Percentiles rank a stretch among this genome's conserved stretches.
Conservation (phyloP, 1,140 invertebrate species). For the Drosophila baimaii region DNA sequence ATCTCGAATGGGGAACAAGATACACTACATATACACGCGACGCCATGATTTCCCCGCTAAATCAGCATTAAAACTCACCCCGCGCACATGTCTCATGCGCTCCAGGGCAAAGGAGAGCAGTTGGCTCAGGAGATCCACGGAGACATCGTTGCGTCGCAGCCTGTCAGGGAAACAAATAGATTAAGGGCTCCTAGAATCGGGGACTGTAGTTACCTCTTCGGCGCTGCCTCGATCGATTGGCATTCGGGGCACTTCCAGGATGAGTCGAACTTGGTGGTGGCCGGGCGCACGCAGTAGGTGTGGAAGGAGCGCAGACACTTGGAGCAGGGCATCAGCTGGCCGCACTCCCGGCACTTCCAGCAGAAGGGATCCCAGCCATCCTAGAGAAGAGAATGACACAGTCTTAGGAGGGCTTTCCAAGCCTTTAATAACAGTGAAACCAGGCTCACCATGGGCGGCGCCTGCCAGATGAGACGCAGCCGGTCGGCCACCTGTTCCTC, state of each 20-base stretch:
- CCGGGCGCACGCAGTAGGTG: slow-evolving; percentile 89
- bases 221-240: slow-evolving; percentile 90
- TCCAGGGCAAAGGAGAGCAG: slow-evolving; percentile 74
- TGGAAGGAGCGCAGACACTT: slow-evolving; percentile 95
- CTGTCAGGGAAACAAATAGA: slow-evolving; percentile 31
- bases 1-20: slow-evolving; percentile 33
- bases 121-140: slow-evolving; percentile 75
- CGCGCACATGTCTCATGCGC: slow-evolving; percentile 74
- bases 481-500: slow-evolving; percentile 48
- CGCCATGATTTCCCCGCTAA: slow-evolving; percentile 7
- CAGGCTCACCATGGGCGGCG: slow-evolving; percentile 62
- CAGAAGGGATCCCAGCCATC: slow-evolving; percentile 90
- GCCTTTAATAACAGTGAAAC: not conserved
- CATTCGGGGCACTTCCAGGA: slow-evolving; percentile 95
- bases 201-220: slow-evolving; percentile 85
- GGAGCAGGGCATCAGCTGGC: slow-evolving; percentile 87
- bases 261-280: slow-evolving; percentile 85
- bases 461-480: slow-evolving; percentile 50
- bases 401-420: not conserved
- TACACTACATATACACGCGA: slow-evolving; percentile 22
- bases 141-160: slow-evolving; percentile 67
- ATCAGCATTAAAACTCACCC: too few relatives aligned
- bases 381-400: slow-evolving; percentile 32
- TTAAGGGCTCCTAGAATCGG: not conserved
- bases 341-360: slow-evolving; percentile 93